Evolutionary conservation across 1,140 invertebrate species (phyloP), one percentile per base, ranked within the genome.

Genomic region (Trachelipus rathkii): DNA sequence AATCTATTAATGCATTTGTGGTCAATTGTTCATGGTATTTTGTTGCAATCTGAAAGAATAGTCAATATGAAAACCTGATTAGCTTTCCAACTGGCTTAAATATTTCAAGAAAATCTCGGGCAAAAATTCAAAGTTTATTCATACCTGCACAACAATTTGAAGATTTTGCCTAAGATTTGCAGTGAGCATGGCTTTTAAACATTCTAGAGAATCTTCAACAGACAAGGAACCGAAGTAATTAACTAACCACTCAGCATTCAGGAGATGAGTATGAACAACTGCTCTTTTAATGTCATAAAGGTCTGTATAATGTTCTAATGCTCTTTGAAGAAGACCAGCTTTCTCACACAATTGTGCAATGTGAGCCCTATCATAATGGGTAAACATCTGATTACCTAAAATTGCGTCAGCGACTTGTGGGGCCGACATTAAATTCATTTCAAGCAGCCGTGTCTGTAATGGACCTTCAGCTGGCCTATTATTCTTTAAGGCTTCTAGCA

Each of bases 401-500:
- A 99, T 99, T 44, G 98, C 98, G 88, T 99, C 98, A 19, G 98
- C 98, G 50, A 99, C 97, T 87, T 99, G 96, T 5, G 98, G 98
- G 10, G 97, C 97, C 23, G 95, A 96, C 89, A 99, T 92, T 75
- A 99, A 87, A 87, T 99, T 99, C 96, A 99, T 99, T 86, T 99
- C 98, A 23, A 99, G 86, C 4, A 99, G 87, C 77, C 97, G 90
- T 0, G 97, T 99, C 85, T 99, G 98, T 60, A 99, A 86, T 15
- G 96, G 92, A 68, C 95, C 97, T 87, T 99, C 97, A 70, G 93
- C 91, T 0, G 95, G 94, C 33, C 95, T 88, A 87, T 99, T 99
- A 83, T 98, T 97, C 85, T 99, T 99, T n/a, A 99, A 86, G 0
- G 96, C 97, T 83, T 99, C 97, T 44, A 99, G 85, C 45, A 99